Base-by-base conservation (phyloP, 2,113 vertebrate species). In the Neodon shergylaensis region DNA sequence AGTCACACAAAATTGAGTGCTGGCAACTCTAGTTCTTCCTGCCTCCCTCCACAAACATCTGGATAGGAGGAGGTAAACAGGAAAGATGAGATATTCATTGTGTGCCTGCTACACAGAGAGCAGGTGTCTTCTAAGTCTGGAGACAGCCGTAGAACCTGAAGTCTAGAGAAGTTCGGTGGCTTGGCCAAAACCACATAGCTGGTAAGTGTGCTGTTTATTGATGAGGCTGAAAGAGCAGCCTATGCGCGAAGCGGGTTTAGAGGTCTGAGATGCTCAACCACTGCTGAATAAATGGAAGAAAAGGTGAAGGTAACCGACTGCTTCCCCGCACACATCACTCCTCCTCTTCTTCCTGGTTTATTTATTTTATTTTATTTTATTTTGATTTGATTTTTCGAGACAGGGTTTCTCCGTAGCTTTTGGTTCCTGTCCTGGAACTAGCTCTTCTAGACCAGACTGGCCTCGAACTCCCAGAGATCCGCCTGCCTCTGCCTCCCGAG, bases 1-100 rank as follows among this genome's bases (percentile, higher is more conserved):
- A 94, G 86, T 83, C 58, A 52, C 68, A 92, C 39, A 78, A 39
- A 89, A 92, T 84, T 93, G 83, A 94, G 31, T 42, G 63, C 66
- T 86, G 77, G 74, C 78, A 44, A 65, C 42, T 85, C 72, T 54
- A 0, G 63, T 63, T 31, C 39, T 47, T n/a, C 26, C 1, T 65
- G 13, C 36, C 54, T 92, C 70, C 58, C 88, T 88, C 49, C 1
- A 13, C 79, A 96, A 68, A 96, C 47, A 28, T 65, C 63, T 88
- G 68, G 77, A 89, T 77, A 96, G 61, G 79, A 92, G n/a, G 42
- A 92, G 33, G 44, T 44, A 13, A 36, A 76, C 42, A 70, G 70
- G 47, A 81, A 89, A 82, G 84, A 94, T 65, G n/a, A 19, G 4
- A 14, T 31, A 66, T 82, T 81, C 36, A 7, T 19, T 72, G 19